phyloP scores from a whole-genome alignment of 2,113 vertebrate genomes.

The Triplophysa tibetana region DNA sequence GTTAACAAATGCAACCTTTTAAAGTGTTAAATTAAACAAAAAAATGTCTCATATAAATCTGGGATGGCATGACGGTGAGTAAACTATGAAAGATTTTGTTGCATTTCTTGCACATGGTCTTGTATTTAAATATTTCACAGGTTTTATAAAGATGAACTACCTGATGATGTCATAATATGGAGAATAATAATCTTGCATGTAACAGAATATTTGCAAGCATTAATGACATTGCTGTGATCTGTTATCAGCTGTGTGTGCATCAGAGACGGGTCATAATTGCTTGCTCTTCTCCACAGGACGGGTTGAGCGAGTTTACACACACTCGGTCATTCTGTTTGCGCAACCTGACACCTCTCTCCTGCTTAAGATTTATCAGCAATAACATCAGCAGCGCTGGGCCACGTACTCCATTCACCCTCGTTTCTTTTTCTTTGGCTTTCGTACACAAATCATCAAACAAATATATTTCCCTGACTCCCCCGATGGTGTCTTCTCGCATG shows the following conservation, averaged over 20 bases:
- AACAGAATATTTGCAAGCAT: not conserved
- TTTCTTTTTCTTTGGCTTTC: not conserved
- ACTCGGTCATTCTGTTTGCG: constrained; percentile 61
- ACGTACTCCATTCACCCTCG: not conserved
- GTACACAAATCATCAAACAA: constrained; percentile 35
- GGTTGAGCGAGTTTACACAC: constrained; percentile 60
- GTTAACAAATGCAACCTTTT: too few relatives aligned
- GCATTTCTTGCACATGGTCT: too few relatives aligned
- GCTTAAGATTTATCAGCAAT: constrained; percentile 57
- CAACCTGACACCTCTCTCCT: constrained; percentile 61
- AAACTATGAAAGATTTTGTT: too few relatives aligned
- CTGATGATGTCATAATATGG: not conserved
- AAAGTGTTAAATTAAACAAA: too few relatives aligned
- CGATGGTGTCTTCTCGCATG: not conserved
- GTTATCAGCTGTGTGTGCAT: not conserved
- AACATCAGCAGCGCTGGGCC: constrained; percentile 40
- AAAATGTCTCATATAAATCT: too few relatives aligned
- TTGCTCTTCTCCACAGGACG: constrained; percentile 70
- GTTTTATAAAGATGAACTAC: too few relatives aligned
- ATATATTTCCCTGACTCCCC: constrained; percentile 10
- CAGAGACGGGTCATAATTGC: constrained; percentile 66
- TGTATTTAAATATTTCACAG: too few relatives aligned
- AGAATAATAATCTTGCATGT: not conserved
- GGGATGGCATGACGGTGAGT: too few relatives aligned
- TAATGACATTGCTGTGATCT: not conserved